phyloP scores from a whole-genome alignment of 1,140 invertebrate species.

The Dreissena rostriformis region DNA sequence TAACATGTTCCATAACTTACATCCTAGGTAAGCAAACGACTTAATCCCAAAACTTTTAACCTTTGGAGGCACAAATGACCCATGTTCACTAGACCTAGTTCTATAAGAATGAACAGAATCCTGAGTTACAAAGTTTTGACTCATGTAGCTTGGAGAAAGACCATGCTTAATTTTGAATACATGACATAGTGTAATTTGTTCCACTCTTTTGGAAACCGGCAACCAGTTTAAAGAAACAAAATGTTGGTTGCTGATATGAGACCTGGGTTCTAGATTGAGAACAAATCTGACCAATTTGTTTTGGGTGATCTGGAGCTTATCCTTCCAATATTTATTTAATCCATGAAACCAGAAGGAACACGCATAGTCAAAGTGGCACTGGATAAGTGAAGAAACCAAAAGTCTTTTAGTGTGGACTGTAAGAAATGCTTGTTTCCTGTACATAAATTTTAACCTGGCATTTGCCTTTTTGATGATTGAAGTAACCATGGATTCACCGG shows the following conservation, averaged over 20 bases:
- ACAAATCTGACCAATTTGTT: conserved; percentile 28
- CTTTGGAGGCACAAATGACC: background rate
- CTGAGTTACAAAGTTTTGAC: conserved; percentile 22
- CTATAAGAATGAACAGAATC: background rate
- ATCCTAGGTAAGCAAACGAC: conserved; percentile 19
- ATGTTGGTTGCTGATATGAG: conserved; percentile 10
- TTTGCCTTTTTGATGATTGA: conserved; percentile 18
- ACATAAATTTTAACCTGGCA: conserved; percentile 19
- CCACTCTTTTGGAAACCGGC: conserved; percentile 14
- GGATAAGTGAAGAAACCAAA: conserved; percentile 1
- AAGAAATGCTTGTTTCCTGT: conserved; percentile 15
- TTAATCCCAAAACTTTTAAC: conserved; percentile 19
- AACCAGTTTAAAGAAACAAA: conserved; percentile 23
- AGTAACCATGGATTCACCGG: conserved; percentile 4
- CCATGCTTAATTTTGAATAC: conserved; percentile 23
- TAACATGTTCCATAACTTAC: conserved; percentile 15
- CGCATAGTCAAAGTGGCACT: conserved; percentile 29
- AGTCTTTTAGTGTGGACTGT: conserved; percentile 9
- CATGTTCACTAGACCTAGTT: conserved; percentile 19
- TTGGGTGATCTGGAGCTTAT: conserved; percentile 21
- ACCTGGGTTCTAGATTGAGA: conserved; percentile 7
- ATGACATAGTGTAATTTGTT: conserved; percentile 29
- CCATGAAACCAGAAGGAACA: conserved; percentile 22
- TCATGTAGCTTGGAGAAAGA: conserved; percentile 8
- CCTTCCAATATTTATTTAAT: conserved; percentile 11